Evolutionary conservation across 2,113 vertebrate species (phyloP), one percentile per base, ranked within the genome.

Genomic region (Pedionomus torquatus): DNA sequence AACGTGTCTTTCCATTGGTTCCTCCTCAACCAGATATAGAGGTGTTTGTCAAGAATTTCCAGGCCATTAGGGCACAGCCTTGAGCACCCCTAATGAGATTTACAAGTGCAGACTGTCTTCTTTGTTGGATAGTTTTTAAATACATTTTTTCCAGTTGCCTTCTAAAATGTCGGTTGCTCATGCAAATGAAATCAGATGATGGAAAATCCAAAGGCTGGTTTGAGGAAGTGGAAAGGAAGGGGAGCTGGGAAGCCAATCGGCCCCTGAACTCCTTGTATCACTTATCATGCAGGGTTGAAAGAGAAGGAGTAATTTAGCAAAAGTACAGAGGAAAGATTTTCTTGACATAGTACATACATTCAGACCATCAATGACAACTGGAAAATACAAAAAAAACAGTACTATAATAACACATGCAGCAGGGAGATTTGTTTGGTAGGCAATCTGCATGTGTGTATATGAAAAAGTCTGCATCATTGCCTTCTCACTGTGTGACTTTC

Each of bases 81-180:
- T 15, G 18, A 90, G 87, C 66, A 44, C 39, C 68, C 79, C 51
- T 91, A 91, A 95, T 61, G 65, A 93, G 57, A 58, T 90, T 58
- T 64, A 61, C 1, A 2, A 61, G 24, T 51, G 46, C 19, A 81
- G 74, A 51, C 9, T 48, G 30, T 71, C 43, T 69, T 33, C 66
- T 84, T 89, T 93, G 52, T 24, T 82, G 25, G 26, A 48, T 84
- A 87, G 26, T 33, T 93, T 92, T 85, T 48, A 94, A 90, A 76
- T 31, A 78, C 4, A 6, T 60, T 89, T 90, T 71, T 90, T 35
- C 72, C 39, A 93, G 78, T 81, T 92, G 57, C 39, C 39, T 93
- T 78, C 74, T 77, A 79, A 87, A 95, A 90, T 76, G n/a, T 37
- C 6, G 0, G 23, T 89, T 95, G 72, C 60, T 86, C 20, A 19